Evolutionary conservation across 2,888 invertebrate species (phyloP).

Genomic region (Cecidostiba fungosa): DNA sequence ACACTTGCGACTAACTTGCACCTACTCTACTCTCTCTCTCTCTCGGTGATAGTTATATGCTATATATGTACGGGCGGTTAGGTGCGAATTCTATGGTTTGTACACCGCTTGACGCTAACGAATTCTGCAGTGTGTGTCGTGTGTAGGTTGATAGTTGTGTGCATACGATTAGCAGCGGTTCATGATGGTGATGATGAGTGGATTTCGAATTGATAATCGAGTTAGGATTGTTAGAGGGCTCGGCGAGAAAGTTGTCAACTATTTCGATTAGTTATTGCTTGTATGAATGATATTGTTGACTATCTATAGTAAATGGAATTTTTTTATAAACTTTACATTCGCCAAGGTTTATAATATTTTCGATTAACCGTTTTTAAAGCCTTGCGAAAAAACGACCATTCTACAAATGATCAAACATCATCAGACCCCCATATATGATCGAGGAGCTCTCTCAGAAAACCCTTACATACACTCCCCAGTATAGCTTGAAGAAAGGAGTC

Average conservation of each 20-base stretch:
- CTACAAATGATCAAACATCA: too few species aligned
- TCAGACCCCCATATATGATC: too few species aligned
- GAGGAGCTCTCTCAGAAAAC: too few species aligned
- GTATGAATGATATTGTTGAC: neutral
- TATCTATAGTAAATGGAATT: too few species aligned
- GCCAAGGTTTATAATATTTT: too few species aligned
- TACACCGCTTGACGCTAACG: conserved; percentile 23
- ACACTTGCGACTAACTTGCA: conserved; percentile 14
- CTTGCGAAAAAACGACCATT: too few species aligned
- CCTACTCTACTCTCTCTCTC: neutral
- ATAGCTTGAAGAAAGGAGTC: neutral
- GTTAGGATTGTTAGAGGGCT: neutral
- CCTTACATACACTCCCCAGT: too few species aligned
- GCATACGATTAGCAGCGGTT: neutral
- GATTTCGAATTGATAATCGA: neutral
- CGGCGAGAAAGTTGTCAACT: neutral
- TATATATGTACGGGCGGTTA: neutral
- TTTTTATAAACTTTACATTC: too few species aligned
- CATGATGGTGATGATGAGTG: neutral
- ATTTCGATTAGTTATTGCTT: neutral
- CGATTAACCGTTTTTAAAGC: too few species aligned
- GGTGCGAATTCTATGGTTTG: conserved; percentile 4
- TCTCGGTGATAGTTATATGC: neutral
- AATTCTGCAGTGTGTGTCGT: neutral
- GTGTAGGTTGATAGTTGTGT: neutral